These are phyloP conservation scores for Meles meles DNA, from an alignment of 2,113 vertebrate species.

Conservation along the genomic window DNA sequence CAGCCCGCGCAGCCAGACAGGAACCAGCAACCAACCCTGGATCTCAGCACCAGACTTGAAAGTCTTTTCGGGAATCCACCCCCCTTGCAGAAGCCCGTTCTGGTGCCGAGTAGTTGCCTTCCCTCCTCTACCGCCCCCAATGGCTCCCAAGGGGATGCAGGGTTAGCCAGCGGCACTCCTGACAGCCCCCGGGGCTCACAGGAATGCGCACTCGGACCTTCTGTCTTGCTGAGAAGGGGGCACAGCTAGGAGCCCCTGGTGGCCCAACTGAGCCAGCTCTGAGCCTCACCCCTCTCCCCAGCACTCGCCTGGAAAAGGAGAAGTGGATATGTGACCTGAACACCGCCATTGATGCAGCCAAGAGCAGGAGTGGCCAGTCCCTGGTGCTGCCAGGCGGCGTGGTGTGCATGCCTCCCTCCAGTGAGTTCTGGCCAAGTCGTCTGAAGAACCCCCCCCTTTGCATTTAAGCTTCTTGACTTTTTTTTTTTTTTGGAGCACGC, in stretches of 20 bases:
- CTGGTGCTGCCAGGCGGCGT: constrained; percentile 81
- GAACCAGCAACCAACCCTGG: background rate
- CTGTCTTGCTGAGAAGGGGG: accelerated
- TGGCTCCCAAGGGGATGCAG: background rate
- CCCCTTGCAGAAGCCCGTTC: no score
- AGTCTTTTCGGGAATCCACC: background rate
- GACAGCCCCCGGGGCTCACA: background rate
- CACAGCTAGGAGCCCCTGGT: no score
- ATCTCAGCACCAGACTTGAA: background rate
- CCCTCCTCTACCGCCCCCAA: background rate
- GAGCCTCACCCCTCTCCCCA: constrained; percentile 55
- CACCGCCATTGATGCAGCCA: constrained; percentile 90
- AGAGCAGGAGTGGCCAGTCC: constrained; percentile 81
- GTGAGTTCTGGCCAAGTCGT: constrained; percentile 81
- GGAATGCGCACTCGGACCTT: accelerated
- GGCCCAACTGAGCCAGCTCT: background rate
- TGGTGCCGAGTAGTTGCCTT: accelerated
- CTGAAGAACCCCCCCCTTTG: accelerated
- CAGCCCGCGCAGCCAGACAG: background rate
- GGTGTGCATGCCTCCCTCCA: constrained; percentile 79
- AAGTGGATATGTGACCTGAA: constrained; percentile 96
- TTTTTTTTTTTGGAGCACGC: background rate
- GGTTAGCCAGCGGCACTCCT: background rate
- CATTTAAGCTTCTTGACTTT: background rate
- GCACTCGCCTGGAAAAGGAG: constrained; percentile 93